Percentiles rank a stretch among this genome's conserved stretches.
phyloP scores from a whole-genome alignment of 2,888 invertebrate species.

The Apeira syringaria region DNA sequence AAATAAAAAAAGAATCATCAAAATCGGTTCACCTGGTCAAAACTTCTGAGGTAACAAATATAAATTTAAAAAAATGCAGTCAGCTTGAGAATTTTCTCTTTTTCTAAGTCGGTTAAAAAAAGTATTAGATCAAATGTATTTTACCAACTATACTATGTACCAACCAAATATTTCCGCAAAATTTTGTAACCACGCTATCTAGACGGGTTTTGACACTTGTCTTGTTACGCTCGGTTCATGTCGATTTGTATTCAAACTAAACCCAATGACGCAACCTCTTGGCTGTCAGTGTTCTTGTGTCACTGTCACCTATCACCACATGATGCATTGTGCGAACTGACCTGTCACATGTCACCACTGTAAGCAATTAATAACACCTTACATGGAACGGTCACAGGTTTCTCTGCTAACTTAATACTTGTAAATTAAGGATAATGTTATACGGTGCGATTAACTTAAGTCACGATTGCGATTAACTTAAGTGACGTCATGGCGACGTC shows the following conservation, averaged over 20 bases:
- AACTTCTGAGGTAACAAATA: no score
- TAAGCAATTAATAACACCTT: constrained; percentile 27
- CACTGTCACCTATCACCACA: constrained; percentile 35
- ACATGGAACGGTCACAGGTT: constrained; percentile 18
- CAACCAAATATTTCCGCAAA: no score
- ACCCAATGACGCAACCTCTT: constrained; percentile 23
- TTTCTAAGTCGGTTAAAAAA: no score
- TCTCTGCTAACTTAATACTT: constrained; percentile 11
- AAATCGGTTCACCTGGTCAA: no score
- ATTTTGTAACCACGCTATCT: no score
- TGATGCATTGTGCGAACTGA: constrained; percentile 39
- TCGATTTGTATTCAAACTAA: constrained; percentile 14
- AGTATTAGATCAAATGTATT: no score
- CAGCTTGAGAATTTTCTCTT: no score
- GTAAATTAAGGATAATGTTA: not conserved
- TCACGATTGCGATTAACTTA: no score
- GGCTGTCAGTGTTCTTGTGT: constrained; percentile 30
- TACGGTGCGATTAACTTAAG: not conserved
- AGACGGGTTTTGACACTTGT: constrained; percentile 4
- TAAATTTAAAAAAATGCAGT: no score
- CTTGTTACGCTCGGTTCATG: constrained; percentile 6
- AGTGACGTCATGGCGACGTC: no score
- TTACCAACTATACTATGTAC: no score
- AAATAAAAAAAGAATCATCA: no score
- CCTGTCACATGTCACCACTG: constrained; percentile 18